These are phyloP conservation scores for Dexiosoma caninum DNA, from an alignment of 2,888 invertebrate genomes.

Conservation along the genomic window DNA sequence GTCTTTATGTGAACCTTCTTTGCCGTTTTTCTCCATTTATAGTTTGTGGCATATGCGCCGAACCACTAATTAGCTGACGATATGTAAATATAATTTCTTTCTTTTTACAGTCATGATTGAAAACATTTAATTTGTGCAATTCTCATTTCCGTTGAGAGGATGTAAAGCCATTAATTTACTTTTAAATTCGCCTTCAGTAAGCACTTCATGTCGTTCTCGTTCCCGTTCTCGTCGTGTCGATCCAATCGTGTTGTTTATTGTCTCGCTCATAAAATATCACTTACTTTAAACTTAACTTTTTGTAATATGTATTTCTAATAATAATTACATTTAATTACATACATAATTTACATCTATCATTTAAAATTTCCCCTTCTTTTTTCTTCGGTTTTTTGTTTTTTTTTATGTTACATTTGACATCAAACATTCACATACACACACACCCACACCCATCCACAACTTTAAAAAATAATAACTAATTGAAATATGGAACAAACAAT, in stretches of 20 bases:
- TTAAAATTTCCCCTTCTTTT: conserved; percentile 49
- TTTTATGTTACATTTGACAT: conserved; percentile 63
- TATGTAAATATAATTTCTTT: not conserved
- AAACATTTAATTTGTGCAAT: not conserved
- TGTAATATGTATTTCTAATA: conserved; percentile 38
- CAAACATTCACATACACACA: not conserved
- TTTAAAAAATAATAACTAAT: not conserved
- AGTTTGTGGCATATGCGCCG: too few species aligned
- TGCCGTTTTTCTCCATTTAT: too few species aligned
- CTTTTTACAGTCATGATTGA: not conserved
- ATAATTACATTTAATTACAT: conserved; percentile 45
- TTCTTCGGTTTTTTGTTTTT: conserved; percentile 53
- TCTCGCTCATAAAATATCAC: conserved; percentile 57
- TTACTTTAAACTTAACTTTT: conserved; percentile 57
- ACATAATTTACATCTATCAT: conserved; percentile 60
- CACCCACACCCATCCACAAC: too few species aligned
- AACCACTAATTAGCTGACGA: not conserved
- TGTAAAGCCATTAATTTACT: not conserved
- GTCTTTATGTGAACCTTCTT: too few species aligned
- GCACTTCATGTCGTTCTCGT: conserved; percentile 3
- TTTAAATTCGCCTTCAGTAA: conserved; percentile 6
- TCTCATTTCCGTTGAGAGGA: too few species aligned
- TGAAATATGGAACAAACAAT: conserved; percentile 22
- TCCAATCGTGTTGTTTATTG: not conserved
- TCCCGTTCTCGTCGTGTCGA: not conserved